Conservation (phyloP, 1,140 invertebrate genomes). For the Nymphalis io region DNA sequence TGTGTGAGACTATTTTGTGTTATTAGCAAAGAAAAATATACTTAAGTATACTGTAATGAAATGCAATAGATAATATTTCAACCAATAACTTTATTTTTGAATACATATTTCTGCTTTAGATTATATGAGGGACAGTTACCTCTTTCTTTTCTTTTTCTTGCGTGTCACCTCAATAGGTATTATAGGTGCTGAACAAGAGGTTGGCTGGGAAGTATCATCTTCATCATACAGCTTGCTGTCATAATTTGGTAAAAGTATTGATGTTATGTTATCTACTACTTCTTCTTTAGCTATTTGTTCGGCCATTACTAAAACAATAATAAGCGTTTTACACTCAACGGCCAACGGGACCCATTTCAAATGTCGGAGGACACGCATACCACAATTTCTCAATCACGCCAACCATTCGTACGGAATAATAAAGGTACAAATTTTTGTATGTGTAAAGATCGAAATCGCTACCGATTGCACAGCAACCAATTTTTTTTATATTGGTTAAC, state of each 20-base stretch:
- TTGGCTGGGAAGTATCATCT: slow-evolving; percentile 73
- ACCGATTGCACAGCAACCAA: too few species aligned
- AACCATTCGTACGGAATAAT: too few species aligned
- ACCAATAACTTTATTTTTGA: neutral
- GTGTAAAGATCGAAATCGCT: too few species aligned
- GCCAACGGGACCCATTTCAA: too few species aligned
- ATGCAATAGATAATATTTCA: neutral
- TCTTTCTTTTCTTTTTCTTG: slow-evolving; percentile 74
- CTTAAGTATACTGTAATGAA: neutral
- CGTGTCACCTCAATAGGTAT: slow-evolving; percentile 58
- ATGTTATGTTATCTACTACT: slow-evolving; percentile 55
- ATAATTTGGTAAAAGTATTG: slow-evolving; percentile 62
- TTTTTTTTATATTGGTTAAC: too few species aligned
- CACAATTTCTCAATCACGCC: too few species aligned
- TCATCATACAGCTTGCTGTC: slow-evolving; percentile 63
- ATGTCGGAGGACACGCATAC: too few species aligned
- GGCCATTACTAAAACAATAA: slow-evolving; percentile 40
- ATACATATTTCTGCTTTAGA: too few species aligned
- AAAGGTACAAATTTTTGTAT: too few species aligned
- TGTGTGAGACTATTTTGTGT: too few species aligned
- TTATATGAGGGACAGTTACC: slow-evolving; percentile 36
- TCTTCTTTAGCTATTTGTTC: slow-evolving; percentile 59
- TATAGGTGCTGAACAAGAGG: slow-evolving; percentile 59
- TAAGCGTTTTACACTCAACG: too few species aligned
- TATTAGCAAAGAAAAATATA: too few species aligned